phyloP scores from a whole-genome alignment of 2,113 vertebrate species.

The Hipposideros armiger region DNA sequence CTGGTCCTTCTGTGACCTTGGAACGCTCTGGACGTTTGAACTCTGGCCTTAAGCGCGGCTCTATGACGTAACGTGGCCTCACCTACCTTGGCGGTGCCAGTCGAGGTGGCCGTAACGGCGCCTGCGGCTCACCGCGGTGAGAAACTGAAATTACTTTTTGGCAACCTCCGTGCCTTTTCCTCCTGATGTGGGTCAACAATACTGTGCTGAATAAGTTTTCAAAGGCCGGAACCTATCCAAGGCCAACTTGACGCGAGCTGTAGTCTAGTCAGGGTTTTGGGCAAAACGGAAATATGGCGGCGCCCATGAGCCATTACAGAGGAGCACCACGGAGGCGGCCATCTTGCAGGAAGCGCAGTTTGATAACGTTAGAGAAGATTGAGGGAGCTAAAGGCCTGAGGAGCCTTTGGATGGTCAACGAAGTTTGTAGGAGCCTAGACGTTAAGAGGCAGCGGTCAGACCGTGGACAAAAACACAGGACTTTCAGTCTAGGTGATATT shows the following conservation, averaged over 20 bases:
- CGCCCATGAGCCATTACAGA: rapidly evolving
- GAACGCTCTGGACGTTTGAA: rapidly evolving
- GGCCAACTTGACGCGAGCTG: background rate
- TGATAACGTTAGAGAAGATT: rapidly evolving
- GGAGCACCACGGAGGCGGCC: background rate
- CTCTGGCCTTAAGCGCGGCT: rapidly evolving
- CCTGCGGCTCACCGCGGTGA: rapidly evolving
- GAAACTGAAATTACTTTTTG: background rate
- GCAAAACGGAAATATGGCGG: background rate
- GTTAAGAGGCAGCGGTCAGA: background rate
- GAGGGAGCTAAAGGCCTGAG: rapidly evolving
- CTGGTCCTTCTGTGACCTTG: rapidly evolving
- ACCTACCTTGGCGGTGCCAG: rapidly evolving
- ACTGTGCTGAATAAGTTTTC: background rate
- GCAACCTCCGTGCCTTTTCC: background rate
- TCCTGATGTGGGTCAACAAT: no score
- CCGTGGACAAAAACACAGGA: background rate
- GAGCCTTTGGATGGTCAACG: rapidly evolving
- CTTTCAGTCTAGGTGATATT: background rate
- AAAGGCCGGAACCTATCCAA: background rate
- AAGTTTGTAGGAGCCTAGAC: background rate
- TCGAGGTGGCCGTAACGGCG: rapidly evolving
- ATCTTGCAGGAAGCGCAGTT: background rate
- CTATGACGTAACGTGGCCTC: background rate
- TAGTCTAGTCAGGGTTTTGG: background rate